Evolutionary conservation across 2,888 invertebrate genomes (phyloP).

Genomic region (Molorchus minor): DNA sequence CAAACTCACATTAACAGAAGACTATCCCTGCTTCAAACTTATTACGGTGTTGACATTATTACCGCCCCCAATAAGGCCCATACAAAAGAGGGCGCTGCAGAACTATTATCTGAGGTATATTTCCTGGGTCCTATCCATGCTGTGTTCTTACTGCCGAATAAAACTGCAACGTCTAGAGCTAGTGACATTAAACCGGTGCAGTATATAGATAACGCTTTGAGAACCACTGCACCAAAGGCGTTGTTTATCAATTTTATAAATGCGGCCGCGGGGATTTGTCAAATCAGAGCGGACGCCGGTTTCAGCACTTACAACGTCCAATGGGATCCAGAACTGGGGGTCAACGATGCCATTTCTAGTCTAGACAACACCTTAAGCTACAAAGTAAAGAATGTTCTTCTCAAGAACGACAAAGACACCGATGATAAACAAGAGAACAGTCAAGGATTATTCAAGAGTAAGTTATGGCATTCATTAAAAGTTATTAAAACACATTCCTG

Average conservation of each 20-base stretch:
- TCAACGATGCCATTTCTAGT: conserved; percentile 50
- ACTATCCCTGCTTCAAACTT: conserved; percentile 52
- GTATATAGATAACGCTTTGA: conserved; percentile 56
- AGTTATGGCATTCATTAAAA: too few species aligned
- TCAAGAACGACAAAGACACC: conserved; percentile 53
- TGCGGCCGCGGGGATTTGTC: conserved; percentile 54
- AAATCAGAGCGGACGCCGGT: conserved; percentile 52
- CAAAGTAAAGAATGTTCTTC: conserved; percentile 50
- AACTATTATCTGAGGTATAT: conserved; percentile 51
- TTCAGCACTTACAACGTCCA: conserved; percentile 57
- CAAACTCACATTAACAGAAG: conserved; percentile 66
- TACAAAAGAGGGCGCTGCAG: conserved; percentile 51
- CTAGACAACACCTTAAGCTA: conserved; percentile 56
- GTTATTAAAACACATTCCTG: too few species aligned
- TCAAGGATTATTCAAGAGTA: conserved; percentile 59
- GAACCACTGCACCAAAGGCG: conserved; percentile 57
- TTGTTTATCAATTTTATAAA: conserved; percentile 55
- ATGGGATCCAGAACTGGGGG: conserved; percentile 51
- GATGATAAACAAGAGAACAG: conserved; percentile 53
- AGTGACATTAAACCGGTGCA: conserved; percentile 55
- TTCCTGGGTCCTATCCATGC: conserved; percentile 54
- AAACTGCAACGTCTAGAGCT: conserved; percentile 40
- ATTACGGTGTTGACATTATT: conserved; percentile 55
- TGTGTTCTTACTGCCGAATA: conserved; percentile 54
- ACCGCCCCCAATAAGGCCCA: conserved; percentile 52